Percentiles rank a stretch among this genome's conserved stretches.
phyloP scores from a whole-genome alignment of 2,888 invertebrate species.

The Timandra comae region DNA sequence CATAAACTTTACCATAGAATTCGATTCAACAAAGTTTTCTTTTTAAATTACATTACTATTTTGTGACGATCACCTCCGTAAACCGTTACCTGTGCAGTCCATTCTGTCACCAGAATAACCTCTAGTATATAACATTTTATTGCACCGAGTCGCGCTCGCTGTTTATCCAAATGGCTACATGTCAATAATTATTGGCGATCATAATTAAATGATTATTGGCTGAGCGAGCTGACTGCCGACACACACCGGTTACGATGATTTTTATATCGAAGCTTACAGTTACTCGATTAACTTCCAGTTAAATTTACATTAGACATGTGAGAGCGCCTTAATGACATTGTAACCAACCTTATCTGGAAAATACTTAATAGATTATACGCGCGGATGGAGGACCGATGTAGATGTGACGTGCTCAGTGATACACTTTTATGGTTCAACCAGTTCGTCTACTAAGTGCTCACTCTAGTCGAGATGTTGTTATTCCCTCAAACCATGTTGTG shows the following conservation, averaged over 20 bases:
- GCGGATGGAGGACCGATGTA: not conserved
- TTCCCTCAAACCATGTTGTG: no score
- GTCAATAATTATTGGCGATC: slow-evolving; percentile 38
- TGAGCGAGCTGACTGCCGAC: no score
- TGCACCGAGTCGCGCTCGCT: slow-evolving; percentile 26
- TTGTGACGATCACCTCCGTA: no score
- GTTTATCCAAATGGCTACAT: slow-evolving; percentile 40
- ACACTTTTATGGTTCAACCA: no score
- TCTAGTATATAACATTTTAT: slow-evolving; percentile 7
- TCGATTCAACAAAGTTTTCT: no score
- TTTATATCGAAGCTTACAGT: slow-evolving; percentile 20
- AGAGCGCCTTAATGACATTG: not conserved
- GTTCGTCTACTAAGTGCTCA: no score
- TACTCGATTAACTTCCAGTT: slow-evolving; percentile 1
- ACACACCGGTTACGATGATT: slow-evolving; percentile 2
- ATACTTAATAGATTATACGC: not conserved
- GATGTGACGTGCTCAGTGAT: not conserved
- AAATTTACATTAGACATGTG: not conserved
- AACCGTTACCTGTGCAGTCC: no score
- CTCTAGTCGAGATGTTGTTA: no score
- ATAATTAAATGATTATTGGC: slow-evolving; percentile 49
- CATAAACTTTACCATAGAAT: no score
- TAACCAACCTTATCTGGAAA: not conserved
- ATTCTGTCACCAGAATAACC: no score
- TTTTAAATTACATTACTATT: no score